Conservation (phyloP, 1,140 invertebrate species). For the Mercenaria mercenaria region DNA sequence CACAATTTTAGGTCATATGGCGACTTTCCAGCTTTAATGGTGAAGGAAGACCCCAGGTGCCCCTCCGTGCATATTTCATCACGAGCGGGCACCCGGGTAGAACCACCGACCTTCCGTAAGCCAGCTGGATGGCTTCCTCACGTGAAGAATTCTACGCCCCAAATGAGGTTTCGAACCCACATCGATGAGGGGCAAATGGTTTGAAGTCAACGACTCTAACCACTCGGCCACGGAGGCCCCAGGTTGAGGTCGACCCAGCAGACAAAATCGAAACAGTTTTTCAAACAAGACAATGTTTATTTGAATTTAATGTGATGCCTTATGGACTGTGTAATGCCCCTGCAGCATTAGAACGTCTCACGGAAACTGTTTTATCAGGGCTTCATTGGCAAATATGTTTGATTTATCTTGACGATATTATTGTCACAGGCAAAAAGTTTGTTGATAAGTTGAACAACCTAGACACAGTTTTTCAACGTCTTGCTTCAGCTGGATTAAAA, state of each 20-base stretch:
- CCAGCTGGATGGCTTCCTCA: too few species aligned
- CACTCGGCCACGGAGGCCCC: too few species aligned
- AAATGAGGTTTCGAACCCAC: too few species aligned
- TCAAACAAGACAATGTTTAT: constrained; percentile 41
- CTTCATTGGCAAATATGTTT: constrained; percentile 47
- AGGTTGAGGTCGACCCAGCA: constrained; percentile 30
- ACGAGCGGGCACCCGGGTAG: too few species aligned
- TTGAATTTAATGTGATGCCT: constrained; percentile 47
- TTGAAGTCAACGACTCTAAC: too few species aligned
- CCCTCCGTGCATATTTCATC: too few species aligned
- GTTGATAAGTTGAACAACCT: not conserved
- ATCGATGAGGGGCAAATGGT: too few species aligned
- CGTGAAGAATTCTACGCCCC: too few species aligned
- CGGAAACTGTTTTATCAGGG: constrained; percentile 53
- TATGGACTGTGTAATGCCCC: constrained; percentile 66
- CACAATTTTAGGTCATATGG: too few species aligned
- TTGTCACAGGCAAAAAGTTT: constrained; percentile 47
- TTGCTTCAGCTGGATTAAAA: constrained; percentile 73
- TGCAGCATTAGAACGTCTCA: constrained; percentile 67
- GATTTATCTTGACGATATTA: constrained; percentile 70
- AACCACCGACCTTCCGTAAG: too few species aligned
- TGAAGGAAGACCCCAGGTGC: too few species aligned
- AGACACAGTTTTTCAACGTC: constrained; percentile 68
- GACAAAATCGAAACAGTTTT: constrained; percentile 42
- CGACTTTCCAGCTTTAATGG: too few species aligned